These are phyloP conservation scores for Hipparchia sbordonii DNA, from an alignment of 2,888 invertebrate species.

Conservation along the genomic window DNA sequence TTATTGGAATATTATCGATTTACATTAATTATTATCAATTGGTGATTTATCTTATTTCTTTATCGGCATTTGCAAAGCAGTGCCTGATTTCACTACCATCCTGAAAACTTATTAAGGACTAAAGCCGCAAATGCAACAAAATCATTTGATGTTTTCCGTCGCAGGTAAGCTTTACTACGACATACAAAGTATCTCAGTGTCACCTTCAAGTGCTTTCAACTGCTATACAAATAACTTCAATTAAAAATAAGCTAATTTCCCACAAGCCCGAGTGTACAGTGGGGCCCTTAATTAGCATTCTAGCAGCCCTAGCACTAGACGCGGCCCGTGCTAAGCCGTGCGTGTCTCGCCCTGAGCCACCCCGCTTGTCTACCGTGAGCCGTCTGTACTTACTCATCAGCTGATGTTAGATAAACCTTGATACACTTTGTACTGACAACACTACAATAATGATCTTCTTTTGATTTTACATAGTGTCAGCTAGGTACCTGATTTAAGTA, in stretches of 20 bases:
- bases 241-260: conserved; percentile 16
- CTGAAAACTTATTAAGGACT: background rate
- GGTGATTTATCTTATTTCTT: too few relatives aligned
- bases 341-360: conserved; percentile 40
- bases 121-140: background rate
- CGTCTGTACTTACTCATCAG: conserved; percentile 8
- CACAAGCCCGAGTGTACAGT: conserved; percentile 25
- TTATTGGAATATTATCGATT: too few relatives aligned
- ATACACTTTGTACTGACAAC: background rate
- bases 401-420: conserved; percentile 7
- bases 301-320: conserved; percentile 42
- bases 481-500: background rate
- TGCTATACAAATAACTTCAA: conserved; percentile 1
- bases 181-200: background rate
- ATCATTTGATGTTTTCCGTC: background rate
- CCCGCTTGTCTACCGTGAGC: background rate
- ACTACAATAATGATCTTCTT: too few relatives aligned
- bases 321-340: conserved; percentile 44
- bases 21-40: too few relatives aligned
- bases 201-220: conserved; percentile 6
- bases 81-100: background rate
- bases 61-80: background rate
- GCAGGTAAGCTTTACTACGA: background rate
- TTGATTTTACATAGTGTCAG: too few relatives aligned
- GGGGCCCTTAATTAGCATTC: conserved; percentile 52